Evolutionary conservation across 2,888 invertebrate genomes (phyloP).

Genomic region (Drosophila quinaria): DNA sequence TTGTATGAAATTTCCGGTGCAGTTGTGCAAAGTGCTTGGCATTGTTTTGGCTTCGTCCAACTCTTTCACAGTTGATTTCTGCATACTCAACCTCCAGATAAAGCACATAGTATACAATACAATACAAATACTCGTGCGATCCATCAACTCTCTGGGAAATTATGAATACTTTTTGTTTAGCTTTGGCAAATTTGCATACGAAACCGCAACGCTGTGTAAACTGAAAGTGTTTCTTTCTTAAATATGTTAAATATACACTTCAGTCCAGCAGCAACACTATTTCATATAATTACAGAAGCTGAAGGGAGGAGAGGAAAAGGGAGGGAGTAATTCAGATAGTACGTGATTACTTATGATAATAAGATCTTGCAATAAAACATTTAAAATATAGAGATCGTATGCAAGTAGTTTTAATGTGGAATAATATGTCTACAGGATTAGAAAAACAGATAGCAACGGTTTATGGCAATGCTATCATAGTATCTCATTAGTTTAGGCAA

Average conservation of each 20-base stretch:
- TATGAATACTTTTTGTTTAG: conserved; percentile 38
- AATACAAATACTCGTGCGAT: conserved; percentile 1
- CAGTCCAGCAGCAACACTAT: not conserved
- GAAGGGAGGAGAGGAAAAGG: not conserved
- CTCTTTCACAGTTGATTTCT: conserved; percentile 52
- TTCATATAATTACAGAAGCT: conserved; percentile 3
- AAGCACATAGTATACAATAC: not conserved
- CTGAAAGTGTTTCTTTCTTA: conserved; percentile 20
- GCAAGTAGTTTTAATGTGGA: not conserved
- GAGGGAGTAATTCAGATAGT: not conserved
- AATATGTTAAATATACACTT: conserved; percentile 19
- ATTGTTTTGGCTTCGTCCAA: conserved; percentile 65
- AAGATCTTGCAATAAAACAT: not conserved
- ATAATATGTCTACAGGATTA: not conserved
- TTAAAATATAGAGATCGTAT: not conserved
- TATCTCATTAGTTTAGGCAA: not conserved
- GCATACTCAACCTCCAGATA: conserved; percentile 35
- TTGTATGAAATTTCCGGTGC: conserved; percentile 63
- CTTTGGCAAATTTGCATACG: conserved; percentile 48
- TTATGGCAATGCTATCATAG: not conserved
- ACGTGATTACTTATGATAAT: not conserved
- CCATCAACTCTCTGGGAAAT: conserved; percentile 43
- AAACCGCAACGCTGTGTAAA: conserved; percentile 24
- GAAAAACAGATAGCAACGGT: not conserved
- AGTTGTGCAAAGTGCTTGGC: conserved; percentile 66